These are phyloP conservation scores for Trissolcus japonicus DNA, from an alignment of 2,888 invertebrate species.

Conservation along the genomic window DNA sequence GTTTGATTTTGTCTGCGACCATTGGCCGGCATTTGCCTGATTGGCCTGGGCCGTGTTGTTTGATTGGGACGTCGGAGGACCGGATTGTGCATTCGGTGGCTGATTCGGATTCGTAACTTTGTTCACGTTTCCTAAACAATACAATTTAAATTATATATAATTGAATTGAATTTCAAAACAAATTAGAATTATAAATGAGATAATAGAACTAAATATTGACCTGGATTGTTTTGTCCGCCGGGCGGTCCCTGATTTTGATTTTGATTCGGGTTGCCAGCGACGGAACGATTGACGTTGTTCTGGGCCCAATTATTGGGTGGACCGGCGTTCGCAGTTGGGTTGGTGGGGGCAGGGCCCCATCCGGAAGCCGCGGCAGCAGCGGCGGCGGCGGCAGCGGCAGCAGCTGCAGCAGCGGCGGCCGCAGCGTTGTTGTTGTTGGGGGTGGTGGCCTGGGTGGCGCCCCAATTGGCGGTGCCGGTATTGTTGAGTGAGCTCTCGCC, in stretches of 20 bases:
- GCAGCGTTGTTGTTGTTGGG: constrained; percentile 79
- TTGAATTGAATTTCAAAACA: no score
- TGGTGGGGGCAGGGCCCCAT: constrained; percentile 77
- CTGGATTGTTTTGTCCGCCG: constrained; percentile 68
- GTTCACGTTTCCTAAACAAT: constrained; percentile 68
- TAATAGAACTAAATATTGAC: constrained; percentile 55
- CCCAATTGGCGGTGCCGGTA: constrained; percentile 85
- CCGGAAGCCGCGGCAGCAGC: constrained; percentile 79
- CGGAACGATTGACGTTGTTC: constrained; percentile 70
- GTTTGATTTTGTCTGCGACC: constrained; percentile 72
- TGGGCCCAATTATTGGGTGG: constrained; percentile 70
- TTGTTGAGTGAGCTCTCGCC: constrained; percentile 89
- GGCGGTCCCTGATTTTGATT: constrained; percentile 70
- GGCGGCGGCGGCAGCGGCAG: constrained; percentile 80
- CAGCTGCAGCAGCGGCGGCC: constrained; percentile 83
- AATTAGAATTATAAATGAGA: no score
- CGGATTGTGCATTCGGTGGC: constrained; percentile 76
- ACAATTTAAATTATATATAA: neutral
- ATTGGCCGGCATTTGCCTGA: constrained; percentile 69
- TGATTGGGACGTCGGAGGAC: constrained; percentile 77
- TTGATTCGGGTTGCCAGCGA: constrained; percentile 68
- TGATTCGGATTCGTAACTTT: constrained; percentile 77
- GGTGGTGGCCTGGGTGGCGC: constrained; percentile 84
- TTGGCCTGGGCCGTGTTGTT: constrained; percentile 72
- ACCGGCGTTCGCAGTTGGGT: constrained; percentile 67